phyloP scores from a whole-genome alignment of 2,888 invertebrate species.

The Pollenia angustigena region DNA sequence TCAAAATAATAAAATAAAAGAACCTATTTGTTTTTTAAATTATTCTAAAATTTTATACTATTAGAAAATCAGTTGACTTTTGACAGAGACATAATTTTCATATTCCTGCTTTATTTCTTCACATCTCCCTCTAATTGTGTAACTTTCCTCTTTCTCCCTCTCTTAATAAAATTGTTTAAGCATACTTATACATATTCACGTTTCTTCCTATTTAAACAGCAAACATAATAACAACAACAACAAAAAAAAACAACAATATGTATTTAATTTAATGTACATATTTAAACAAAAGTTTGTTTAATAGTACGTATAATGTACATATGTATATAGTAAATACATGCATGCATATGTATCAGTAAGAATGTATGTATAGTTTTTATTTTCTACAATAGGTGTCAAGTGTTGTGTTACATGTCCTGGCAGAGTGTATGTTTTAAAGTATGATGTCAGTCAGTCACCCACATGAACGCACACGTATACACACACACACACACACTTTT shows the following conservation, averaged over 20 bases:
- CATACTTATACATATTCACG: conserved; percentile 31
- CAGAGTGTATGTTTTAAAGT: conserved; percentile 38
- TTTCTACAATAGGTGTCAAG: conserved; percentile 69
- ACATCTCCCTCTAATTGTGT: neutral
- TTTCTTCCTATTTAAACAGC: conserved; percentile 8
- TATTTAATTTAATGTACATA: conserved; percentile 52
- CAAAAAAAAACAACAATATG: conserved; percentile 12
- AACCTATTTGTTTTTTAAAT: too few relatives aligned
- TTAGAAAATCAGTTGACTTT: conserved; percentile 12
- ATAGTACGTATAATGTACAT: neutral
- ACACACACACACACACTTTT: neutral
- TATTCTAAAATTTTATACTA: neutral
- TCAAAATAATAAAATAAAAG: too few relatives aligned
- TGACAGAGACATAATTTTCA: neutral
- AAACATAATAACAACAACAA: neutral
- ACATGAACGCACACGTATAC: neutral
- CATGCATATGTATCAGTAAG: neutral
- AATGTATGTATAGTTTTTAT: neutral
- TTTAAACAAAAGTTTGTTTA: conserved; percentile 32
- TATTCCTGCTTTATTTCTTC: neutral
- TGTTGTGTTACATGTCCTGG: conserved; percentile 54
- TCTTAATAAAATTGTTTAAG: conserved; percentile 3
- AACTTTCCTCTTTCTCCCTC: neutral
- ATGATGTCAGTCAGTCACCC: conserved; percentile 54
- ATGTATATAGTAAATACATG: neutral